Base-by-base conservation (phyloP, 2,888 invertebrate species). In the Lepetodrilus schrolli region DNA sequence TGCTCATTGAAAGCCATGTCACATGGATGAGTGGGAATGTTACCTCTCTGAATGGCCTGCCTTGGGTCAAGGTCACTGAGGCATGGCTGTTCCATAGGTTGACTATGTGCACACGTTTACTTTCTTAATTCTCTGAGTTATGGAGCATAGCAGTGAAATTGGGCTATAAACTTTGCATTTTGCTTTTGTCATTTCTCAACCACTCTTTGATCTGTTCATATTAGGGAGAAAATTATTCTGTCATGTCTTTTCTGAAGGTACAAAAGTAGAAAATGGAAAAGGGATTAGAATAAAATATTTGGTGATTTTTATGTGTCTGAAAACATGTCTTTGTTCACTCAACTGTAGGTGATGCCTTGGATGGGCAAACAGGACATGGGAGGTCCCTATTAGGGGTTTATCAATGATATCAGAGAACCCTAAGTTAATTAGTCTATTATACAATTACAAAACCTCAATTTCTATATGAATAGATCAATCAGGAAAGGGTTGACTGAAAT, bases 91-190 rank as follows among this genome's bases (percentile, higher is more conserved):
- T 30, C 43, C 4, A 17, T 17, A 30, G 30, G n/a, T 17, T 30
- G 30, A 58, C 58, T 34, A 58, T 30, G 48, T 26, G 58, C 26
- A 7, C 13, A 30, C 34, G 17, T 34, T 21, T 30, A n/a, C 34
- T 58, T 58, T 17, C 7, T 17, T 17, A 17, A 30, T 23, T 30
- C 58, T 17, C 13, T 17, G 34, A 30, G 13, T 58, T 4, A 58
- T 58, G 58, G 58, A 34, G 30, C 58, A 58, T 58, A 30, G 58
- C 58, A 58, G 58, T 58, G 30, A 58, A 58, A 58, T 34, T 58
- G 58, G 58, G 58, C 58, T 34, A 58, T 58, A 58, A 58, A 58
- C 34, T 58, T 58, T n/a, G 34, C 58, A 58, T 58, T 58, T 58
- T 23, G 48, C 30, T 58, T 30, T 58, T 23, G 34, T 34, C 1